Evolutionary conservation across 2,797 vertebrate species (phyloP).

Genomic region (Meriones psammophilus): DNA sequence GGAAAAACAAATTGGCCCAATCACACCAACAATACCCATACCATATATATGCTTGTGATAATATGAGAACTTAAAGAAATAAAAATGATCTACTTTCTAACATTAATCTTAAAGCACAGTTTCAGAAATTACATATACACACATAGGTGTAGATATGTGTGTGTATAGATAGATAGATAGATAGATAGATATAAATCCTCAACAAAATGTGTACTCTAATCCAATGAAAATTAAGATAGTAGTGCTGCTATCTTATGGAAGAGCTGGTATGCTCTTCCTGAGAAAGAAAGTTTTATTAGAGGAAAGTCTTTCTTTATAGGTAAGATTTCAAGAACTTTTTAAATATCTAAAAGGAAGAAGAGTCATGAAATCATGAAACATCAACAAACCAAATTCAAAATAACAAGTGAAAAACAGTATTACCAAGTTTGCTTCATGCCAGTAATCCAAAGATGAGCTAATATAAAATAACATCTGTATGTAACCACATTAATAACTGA

Average conservation of each 20-base stretch:
- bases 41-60: neutral
- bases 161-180: no score
- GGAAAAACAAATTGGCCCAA: neutral
- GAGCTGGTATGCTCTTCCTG: constrained; percentile 1
- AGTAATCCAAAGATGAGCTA: constrained; percentile 41
- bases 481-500: constrained; percentile 15
- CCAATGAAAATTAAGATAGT: constrained; percentile 44
- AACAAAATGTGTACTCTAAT: constrained; percentile 38
- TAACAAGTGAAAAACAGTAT: constrained; percentile 13
- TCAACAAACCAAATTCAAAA: constrained; percentile 54
- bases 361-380: constrained; percentile 19
- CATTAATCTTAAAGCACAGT: neutral
- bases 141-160: no score
- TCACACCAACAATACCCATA: constrained; percentile 5
- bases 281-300: constrained; percentile 13
- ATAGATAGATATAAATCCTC: neutral
- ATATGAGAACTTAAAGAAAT: constrained; percentile 5
- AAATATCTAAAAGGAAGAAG: constrained; percentile 9
- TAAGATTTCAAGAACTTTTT: constrained; percentile 50
- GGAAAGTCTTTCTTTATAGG: constrained; percentile 34
- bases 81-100: constrained; percentile 31
- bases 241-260: neutral
- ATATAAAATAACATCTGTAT: constrained; percentile 26
- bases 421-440: constrained; percentile 26
- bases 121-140: neutral